A percentile compares a stretch with the other conserved stretches of the same genome.
Evolutionary conservation across 2,797 vertebrate species (phyloP).

Genomic region (Lateolabrax maculatus): DNA sequence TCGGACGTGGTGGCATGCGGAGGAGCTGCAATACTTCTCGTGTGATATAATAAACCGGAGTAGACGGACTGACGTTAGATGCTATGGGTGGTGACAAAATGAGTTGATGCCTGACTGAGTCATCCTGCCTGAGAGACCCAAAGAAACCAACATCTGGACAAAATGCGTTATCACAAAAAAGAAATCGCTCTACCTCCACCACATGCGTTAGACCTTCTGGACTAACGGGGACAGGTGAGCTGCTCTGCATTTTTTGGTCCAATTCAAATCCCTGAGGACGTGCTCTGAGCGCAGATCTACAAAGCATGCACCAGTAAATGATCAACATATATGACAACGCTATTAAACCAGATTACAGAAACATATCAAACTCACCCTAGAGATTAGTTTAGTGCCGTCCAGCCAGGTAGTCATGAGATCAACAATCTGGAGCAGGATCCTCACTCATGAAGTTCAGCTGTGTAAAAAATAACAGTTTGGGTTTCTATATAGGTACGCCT

Average conservation of each 20-base stretch:
- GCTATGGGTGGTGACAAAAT: no score
- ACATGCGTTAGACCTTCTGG: no score
- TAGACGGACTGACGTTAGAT: neutral
- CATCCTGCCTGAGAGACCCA: neutral
- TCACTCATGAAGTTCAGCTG: neutral
- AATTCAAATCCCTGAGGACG: no score
- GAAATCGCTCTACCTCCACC: no score
- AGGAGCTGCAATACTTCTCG: neutral
- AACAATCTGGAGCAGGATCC: neutral
- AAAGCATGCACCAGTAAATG: neutral
- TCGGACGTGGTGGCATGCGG: neutral
- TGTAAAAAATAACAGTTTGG: neutral
- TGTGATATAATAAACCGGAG: neutral
- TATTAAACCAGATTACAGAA: no score
- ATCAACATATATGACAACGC: no score
- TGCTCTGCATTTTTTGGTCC: no score
- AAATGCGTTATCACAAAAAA: neutral
- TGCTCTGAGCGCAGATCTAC: no score
- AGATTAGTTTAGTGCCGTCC: no score
- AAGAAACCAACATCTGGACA: neutral
- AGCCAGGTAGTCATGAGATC: neutral
- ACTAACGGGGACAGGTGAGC: no score
- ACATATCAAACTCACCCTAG: neutral
- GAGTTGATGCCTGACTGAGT: neutral
- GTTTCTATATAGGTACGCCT: fast-evolving